These are phyloP conservation scores for Drosophila asahinai DNA, from an alignment of 1,140 invertebrate species.

Conservation along the genomic window DNA sequence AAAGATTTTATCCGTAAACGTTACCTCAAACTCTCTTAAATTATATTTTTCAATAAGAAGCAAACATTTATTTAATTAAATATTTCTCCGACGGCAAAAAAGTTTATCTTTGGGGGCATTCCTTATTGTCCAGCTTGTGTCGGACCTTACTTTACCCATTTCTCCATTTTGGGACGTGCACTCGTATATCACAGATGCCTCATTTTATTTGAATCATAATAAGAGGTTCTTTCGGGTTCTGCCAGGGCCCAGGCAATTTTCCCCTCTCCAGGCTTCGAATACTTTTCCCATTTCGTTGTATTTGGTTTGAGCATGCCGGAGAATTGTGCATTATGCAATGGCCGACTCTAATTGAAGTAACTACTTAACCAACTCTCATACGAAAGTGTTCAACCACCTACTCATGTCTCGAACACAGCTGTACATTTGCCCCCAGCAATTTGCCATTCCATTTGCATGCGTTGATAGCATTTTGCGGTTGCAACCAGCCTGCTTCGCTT, in stretches of 20 bases:
- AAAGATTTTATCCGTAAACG: too few species aligned
- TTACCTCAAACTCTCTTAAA: too few species aligned
- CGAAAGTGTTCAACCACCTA: background rate
- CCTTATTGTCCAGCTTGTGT: too few species aligned
- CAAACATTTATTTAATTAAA: too few species aligned
- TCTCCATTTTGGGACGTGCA: too few species aligned
- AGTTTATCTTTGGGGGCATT: too few species aligned
- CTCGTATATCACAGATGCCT: slow-evolving; percentile 63
- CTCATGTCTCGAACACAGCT: background rate
- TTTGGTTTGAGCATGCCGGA: too few species aligned
- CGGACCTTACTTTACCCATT: too few species aligned
- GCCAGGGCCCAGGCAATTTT: slow-evolving; percentile 12
- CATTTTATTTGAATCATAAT: background rate
- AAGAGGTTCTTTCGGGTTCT: too few species aligned
- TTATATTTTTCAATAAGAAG: too few species aligned
- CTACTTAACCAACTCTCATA: background rate
- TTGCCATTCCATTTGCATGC: slow-evolving; percentile 52
- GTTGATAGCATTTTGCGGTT: slow-evolving; percentile 47
- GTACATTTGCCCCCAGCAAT: slow-evolving; percentile 21
- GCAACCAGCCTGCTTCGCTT: background rate
- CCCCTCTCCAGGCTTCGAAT: background rate
- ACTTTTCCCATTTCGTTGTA: too few species aligned
- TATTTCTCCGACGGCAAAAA: too few species aligned
- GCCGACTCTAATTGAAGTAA: slow-evolving; percentile 6
- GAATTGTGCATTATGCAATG: slow-evolving; percentile 30